Percentiles rank a stretch among this genome's conserved stretches.
These are phyloP conservation scores for Lysandra coridon DNA, from an alignment of 2,888 invertebrate genomes.

Conservation along the genomic window DNA sequence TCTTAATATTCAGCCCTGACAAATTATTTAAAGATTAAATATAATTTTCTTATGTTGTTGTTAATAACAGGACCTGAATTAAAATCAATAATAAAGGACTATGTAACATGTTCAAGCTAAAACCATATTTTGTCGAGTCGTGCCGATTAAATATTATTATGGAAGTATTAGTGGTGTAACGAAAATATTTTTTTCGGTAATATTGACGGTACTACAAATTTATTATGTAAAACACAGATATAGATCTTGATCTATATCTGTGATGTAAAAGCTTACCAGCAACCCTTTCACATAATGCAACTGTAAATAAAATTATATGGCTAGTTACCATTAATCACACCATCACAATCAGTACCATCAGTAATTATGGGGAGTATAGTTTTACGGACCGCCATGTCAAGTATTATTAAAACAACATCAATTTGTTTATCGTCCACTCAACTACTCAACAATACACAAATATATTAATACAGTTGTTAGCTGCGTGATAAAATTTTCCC, in stretches of 20 bases:
- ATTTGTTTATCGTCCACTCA: slow-evolving; percentile 11
- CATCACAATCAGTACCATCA: not conserved
- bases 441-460: slow-evolving; percentile 19
- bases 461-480: not conserved
- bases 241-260: no score
- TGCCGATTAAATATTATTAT: no score
- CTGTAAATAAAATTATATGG: slow-evolving; percentile 10
- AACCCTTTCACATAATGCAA: not conserved
- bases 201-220: no score
- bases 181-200: not conserved
- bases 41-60: no score
- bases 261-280: not conserved
- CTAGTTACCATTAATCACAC: slow-evolving; percentile 8
- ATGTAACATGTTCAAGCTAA: no score
- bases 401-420: slow-evolving; percentile 27
- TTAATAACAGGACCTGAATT: no score
- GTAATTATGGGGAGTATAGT: slow-evolving; percentile 14
- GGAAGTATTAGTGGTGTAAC: no score
- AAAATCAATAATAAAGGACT: no score
- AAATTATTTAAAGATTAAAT: no score
- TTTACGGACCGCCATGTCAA: not conserved
- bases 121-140: no score
- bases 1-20: no score
- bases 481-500: not conserved
- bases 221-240: no score